A percentile compares a stretch with the other conserved stretches of the same genome.
Conservation (phyloP, 2,888 invertebrate genomes). For the Amphipyra tragopoginis region DNA sequence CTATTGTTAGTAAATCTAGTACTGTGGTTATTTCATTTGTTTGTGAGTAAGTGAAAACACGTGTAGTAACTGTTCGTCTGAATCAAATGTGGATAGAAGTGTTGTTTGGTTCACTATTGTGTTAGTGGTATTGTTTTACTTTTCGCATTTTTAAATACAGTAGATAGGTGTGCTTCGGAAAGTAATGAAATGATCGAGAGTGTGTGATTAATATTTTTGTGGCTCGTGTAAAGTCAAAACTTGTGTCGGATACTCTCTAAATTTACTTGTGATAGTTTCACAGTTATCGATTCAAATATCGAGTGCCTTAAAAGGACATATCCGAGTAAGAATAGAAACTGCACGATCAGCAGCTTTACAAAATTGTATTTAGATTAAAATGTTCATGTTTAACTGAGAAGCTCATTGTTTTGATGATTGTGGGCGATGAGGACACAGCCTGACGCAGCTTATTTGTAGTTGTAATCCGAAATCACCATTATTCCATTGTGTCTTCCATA, state of each 20-base stretch:
- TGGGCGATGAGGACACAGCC: slow-evolving; percentile 9
- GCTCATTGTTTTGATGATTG: slow-evolving; percentile 7
- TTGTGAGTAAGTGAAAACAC: slow-evolving; percentile 35
- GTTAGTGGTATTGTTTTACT: neutral
- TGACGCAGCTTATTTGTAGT: slow-evolving; percentile 2
- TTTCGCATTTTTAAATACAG: no score
- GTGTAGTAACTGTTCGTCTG: slow-evolving; percentile 30
- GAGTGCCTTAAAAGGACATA: no score
- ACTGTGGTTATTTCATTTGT: slow-evolving; percentile 38
- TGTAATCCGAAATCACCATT: neutral
- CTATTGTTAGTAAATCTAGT: slow-evolving; percentile 23
- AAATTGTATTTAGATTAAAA: slow-evolving; percentile 8
- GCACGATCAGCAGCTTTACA: slow-evolving; percentile 2
- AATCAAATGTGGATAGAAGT: slow-evolving; percentile 10
- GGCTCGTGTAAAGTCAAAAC: no score
- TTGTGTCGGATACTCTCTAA: no score
- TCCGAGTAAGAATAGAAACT: neutral
- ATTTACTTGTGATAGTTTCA: no score
- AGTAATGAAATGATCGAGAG: no score
- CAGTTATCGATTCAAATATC: no score
- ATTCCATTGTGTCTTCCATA: neutral
- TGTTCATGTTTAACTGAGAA: slow-evolving; percentile 1
- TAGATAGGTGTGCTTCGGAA: no score
- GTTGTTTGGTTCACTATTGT: slow-evolving; percentile 14
- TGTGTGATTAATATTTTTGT: no score